Evolutionary conservation across 2,113 vertebrate genomes (phyloP).

Genomic region (Hemibagrus wyckioides): DNA sequence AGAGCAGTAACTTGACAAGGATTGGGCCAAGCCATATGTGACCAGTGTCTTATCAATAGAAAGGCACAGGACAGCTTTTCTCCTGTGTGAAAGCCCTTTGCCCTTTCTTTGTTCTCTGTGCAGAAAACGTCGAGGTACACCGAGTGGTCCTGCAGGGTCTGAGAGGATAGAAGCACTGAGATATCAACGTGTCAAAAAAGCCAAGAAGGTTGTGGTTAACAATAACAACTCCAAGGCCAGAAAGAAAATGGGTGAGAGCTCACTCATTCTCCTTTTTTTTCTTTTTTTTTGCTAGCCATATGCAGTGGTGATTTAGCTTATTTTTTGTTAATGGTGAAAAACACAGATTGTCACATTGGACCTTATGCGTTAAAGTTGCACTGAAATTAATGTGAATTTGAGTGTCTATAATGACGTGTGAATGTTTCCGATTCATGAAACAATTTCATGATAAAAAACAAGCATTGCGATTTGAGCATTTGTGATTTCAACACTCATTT

Average conservation of each 20-base stretch:
- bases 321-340: not conserved
- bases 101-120: constrained; percentile 63
- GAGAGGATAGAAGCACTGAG: constrained; percentile 98
- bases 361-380: not conserved
- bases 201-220: constrained; percentile 91
- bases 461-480: not conserved
- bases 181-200: constrained; percentile 98
- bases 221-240: constrained; percentile 95
- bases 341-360: not conserved
- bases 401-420: not conserved
- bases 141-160: constrained; percentile 86
- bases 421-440: not conserved
- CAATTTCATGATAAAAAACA: not conserved
- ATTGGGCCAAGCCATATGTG: constrained; percentile 57
- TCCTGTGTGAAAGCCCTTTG: constrained; percentile 59
- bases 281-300: constrained; percentile 20
- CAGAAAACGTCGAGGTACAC: constrained; percentile 81
- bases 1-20: constrained; percentile 58
- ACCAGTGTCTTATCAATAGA: constrained; percentile 61
- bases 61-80: constrained; percentile 42
- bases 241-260: constrained; percentile 90
- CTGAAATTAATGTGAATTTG: not conserved
- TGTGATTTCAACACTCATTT: not conserved
- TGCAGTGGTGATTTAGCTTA: not conserved
- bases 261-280: constrained; percentile 24